phyloP scores from a whole-genome alignment of 2,113 vertebrate species.

The Origma solitaria region DNA sequence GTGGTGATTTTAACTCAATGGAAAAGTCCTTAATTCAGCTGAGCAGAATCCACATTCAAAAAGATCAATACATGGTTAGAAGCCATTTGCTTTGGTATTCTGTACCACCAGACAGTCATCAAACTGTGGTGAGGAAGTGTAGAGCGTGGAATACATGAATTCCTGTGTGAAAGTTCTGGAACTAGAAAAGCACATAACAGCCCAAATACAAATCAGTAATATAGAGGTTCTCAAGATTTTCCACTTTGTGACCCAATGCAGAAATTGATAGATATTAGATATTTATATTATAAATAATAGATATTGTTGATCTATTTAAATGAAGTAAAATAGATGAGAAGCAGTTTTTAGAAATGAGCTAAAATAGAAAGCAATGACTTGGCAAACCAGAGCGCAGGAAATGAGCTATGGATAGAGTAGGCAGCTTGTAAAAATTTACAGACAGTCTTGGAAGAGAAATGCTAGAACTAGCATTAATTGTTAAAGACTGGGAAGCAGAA shows the following conservation, averaged over 20 bases:
- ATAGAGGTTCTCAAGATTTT: background rate
- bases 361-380: background rate
- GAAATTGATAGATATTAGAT: background rate
- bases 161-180: background rate
- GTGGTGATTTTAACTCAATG: background rate
- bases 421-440: background rate
- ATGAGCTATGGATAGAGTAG: background rate
- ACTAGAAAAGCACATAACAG: background rate
- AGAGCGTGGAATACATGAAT: accelerated
- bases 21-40: background rate
- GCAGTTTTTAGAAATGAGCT: background rate
- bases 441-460: background rate
- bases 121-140: background rate
- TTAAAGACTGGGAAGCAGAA: background rate
- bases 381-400: background rate
- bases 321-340: background rate
- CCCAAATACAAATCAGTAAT: background rate
- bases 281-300: too few relatives aligned
- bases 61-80: background rate
- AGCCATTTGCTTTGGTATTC: background rate
- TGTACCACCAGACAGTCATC: background rate
- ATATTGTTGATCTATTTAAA: background rate
- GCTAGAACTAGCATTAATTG: background rate
- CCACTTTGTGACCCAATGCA: background rate
- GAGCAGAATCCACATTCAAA: background rate